Evolutionary conservation across 2,797 vertebrate genomes (phyloP), one percentile per base, ranked within the genome.

Genomic region (Silurus lanzhouensis): DNA sequence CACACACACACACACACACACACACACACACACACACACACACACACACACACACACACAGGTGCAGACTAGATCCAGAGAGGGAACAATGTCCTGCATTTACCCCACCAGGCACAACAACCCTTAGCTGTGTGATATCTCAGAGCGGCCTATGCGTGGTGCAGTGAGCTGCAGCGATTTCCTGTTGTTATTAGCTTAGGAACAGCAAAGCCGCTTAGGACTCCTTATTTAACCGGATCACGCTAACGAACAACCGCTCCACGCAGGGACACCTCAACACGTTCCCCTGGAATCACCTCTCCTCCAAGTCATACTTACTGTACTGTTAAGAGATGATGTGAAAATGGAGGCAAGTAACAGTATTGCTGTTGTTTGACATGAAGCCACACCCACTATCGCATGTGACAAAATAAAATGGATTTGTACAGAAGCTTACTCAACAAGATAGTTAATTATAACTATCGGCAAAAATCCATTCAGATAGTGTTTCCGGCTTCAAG

Each of bases 131-230:
- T 67, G 46, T 82, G 76, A 86, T 91, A 91, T 93, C 91, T 91
- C 87, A 75, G 92, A 91, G 89, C 90, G 90, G 87, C 86, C 89
- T 87, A 90, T 87, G 90, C 55, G 74, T 75, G 82, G 84, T 90
- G 84, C 61, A 66, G 72, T 64, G 83, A 84, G 80, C 84, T 82
- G 70, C 67, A 87, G 90, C 81, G 83, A 92, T 92, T 91, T 91
- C 87, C 89, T 87, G 90, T 91, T 95, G 94, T 95, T 95, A 95
- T 95, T 95, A 95, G 92, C 92, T 92, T 94, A 92, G 94, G 93
- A 92, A 95, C 93, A 94, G 93, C 92, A 95, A 96, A 95, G 94
- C 95, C 92, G 94, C 95, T 96, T 95, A 95, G 83, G 92, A 92
- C 92, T 94, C 94, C 93, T 94, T 94, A 94, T 94, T 95, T 95